Evolutionary conservation across 2,113 vertebrate genomes (phyloP), one percentile per base, ranked within the genome.

Genomic region (Misgurnus mizolepis): DNA sequence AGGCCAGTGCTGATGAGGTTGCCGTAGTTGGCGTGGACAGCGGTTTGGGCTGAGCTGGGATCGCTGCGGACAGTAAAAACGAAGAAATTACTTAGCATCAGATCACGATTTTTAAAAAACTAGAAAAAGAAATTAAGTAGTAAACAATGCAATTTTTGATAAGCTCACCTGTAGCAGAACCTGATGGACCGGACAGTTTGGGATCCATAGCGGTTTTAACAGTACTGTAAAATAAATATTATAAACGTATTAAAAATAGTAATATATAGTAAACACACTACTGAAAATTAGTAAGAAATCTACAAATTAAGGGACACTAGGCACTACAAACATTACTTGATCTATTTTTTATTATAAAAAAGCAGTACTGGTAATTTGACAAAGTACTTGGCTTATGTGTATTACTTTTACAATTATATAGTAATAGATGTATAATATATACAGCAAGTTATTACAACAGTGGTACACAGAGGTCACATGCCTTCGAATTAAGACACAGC

Each of bases 181-280:
- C 82, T 83, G 88, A 72, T 79, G 85, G 53, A 73, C 78, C 74
- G 68, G 76, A 74, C 83, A 89, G 89, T 86, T 92, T 93, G 67
- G 90, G 6, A 53, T 92, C 91, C 80, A 90, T 55, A 50, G 86
- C 75, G 66, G 90, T 80, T 81, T 89, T 89, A 83, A 88, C 82
- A 40, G 82, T 88, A 85, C 92, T 93, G 89, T 90, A 88, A 78
- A 82, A 83, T 90, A 85, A 53, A 56, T 6, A 5, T 12, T 55
- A 14, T 12, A 6, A 5, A 5, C 3, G 15, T 6, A 56, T 56
- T n/a, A 56, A 0, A n/a, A 56, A 56, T 56, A 6, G 15, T 56
- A 56, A 56, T 17, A 15, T 34, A 34, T 34, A 34, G 27, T 34
- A 34, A 34, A 2, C 27, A 34, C 27, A 34, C 27, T 34, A 34